Conservation (phyloP, 2,888 invertebrate species). For the Beris morrisii region DNA sequence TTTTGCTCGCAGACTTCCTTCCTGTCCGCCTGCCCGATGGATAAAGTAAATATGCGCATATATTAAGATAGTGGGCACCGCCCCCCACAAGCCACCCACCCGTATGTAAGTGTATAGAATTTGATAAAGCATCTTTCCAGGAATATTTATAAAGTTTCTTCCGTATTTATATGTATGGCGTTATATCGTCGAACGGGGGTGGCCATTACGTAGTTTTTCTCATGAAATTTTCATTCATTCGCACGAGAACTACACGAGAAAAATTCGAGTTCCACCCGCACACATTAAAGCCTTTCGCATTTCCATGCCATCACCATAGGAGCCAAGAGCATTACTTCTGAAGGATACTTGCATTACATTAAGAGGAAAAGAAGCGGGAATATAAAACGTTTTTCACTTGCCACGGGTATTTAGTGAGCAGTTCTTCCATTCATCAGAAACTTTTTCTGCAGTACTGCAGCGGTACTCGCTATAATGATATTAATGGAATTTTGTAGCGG, state of each 20-base stretch:
- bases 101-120: background rate
- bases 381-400: conserved; percentile 15
- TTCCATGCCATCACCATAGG: background rate
- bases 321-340: conserved; percentile 10
- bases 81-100: conserved; percentile 12
- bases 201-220: conserved; percentile 20
- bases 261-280: background rate
- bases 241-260: background rate
- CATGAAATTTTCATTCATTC: conserved; percentile 24
- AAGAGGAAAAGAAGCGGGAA: background rate
- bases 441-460: too few relatives aligned
- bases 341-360: conserved; percentile 5
- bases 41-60: conserved; percentile 20
- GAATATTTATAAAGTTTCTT: conserved; percentile 10
- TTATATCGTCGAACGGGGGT: conserved; percentile 3
- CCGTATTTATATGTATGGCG: background rate
- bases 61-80: conserved; percentile 6
- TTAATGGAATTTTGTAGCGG: too few relatives aligned
- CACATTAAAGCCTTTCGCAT: background rate
- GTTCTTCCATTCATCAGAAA: too few relatives aligned
- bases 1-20: background rate
- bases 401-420: background rate
- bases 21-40: background rate
- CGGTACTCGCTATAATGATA: too few relatives aligned
- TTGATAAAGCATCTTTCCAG: conserved; percentile 18